These are phyloP conservation scores for Volucella zonaria DNA, from an alignment of 2,888 invertebrate genomes.

Conservation along the genomic window DNA sequence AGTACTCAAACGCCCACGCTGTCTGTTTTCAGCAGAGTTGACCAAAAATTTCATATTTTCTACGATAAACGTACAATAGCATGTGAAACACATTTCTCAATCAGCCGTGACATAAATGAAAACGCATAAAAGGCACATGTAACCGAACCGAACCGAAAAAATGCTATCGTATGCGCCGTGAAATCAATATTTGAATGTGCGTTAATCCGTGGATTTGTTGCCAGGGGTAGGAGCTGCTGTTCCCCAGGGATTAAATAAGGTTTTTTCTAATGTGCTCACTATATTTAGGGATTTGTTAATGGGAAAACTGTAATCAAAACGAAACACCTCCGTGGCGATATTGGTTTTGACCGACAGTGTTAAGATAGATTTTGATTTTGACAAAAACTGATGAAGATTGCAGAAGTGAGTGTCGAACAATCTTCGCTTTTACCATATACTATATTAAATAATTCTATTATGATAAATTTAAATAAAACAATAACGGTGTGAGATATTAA, in stretches of 20 bases:
- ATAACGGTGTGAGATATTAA: too few relatives aligned
- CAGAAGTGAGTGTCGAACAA: too few relatives aligned
- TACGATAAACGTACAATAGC: neutral
- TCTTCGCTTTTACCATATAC: too few relatives aligned
- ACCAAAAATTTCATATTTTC: slow-evolving; percentile 21
- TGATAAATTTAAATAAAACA: too few relatives aligned
- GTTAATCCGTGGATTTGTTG: slow-evolving; percentile 21
- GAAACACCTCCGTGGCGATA: slow-evolving; percentile 52
- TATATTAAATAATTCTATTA: too few relatives aligned
- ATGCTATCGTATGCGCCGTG: slow-evolving; percentile 64
- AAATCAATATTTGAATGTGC: slow-evolving; percentile 58
- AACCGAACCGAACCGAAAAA: slow-evolving; percentile 12
- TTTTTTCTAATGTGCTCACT: slow-evolving; percentile 17
- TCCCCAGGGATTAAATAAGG: slow-evolving; percentile 41
- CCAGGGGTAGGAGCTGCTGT: slow-evolving; percentile 28
- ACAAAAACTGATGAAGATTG: too few relatives aligned
- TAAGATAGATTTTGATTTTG: neutral
- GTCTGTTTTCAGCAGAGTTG: slow-evolving; percentile 35
- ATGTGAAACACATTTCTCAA: slow-evolving; percentile 38
- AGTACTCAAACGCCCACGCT: slow-evolving; percentile 47
- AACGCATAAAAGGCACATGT: slow-evolving; percentile 33
- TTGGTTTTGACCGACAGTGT: slow-evolving; percentile 36
- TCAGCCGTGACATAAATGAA: slow-evolving; percentile 51
- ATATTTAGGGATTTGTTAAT: slow-evolving; percentile 38
- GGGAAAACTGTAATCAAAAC: slow-evolving; percentile 55